Evolutionary conservation across 92 coral and sea anemone genomes (phyloP).

Genomic region (Actinernus sp.): DNA sequence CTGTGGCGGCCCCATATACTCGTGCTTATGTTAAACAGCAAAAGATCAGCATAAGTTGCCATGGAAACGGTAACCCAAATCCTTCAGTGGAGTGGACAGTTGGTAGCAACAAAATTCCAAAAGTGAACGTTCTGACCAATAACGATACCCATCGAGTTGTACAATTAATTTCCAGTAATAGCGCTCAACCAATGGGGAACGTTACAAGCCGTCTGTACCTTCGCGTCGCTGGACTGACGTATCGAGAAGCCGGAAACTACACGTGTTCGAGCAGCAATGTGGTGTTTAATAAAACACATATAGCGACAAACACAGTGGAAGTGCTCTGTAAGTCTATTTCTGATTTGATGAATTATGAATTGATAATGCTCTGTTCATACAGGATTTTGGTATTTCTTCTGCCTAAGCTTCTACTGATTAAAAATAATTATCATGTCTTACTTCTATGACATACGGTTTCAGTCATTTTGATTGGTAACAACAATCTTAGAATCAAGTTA

Average conservation of each 20-base stretch:
- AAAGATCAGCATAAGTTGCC: conserved; percentile 31
- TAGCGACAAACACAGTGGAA: conserved; percentile 11
- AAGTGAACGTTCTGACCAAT: background rate
- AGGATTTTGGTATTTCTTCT: too few species aligned
- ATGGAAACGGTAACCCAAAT: conserved; percentile 66
- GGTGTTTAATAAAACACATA: background rate
- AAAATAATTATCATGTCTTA: too few species aligned
- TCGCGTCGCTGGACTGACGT: conserved; percentile 52
- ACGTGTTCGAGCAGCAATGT: conserved; percentile 55
- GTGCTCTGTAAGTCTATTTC: conserved; percentile 64
- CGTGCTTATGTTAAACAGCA: too few species aligned
- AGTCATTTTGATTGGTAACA: too few species aligned
- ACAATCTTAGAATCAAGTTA: too few species aligned
- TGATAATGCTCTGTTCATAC: too few species aligned
- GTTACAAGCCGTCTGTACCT: conserved; percentile 54
- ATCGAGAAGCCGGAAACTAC: conserved; percentile 71
- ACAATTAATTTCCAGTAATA: conserved; percentile 30
- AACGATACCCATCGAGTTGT: conserved; percentile 15
- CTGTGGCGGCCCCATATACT: too few species aligned
- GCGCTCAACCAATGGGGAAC: conserved; percentile 35
- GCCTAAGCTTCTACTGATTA: too few species aligned
- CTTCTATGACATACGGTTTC: too few species aligned
- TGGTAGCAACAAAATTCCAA: background rate
- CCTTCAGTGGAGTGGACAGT: conserved; percentile 59
- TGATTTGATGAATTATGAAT: too few species aligned